Percentiles rank a stretch among this genome's conserved stretches.
Evolutionary conservation across 37 sponge, comb jelly and placozoan species (phyloP).

Genomic region (Beroe ovata): DNA sequence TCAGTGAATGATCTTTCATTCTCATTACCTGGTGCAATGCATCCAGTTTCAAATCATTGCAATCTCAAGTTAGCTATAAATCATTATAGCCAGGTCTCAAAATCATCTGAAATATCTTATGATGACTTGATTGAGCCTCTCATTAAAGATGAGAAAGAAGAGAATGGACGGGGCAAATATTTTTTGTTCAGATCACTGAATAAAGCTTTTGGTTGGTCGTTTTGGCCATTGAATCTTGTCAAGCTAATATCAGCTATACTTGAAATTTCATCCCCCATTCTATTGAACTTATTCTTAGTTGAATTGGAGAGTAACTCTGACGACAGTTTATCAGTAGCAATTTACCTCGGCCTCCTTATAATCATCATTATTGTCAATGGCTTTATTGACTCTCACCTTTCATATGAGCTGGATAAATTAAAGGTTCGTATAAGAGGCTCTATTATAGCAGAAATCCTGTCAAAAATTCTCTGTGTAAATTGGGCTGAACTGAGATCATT

Average conservation of each 20-base stretch:
- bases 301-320: conserved; percentile 27
- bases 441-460: conserved; percentile 81
- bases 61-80: conserved; percentile 19
- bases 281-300: conserved; percentile 74
- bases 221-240: conserved; percentile 91
- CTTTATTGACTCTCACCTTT: conserved; percentile 51
- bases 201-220: conserved; percentile 83
- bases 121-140: conserved; percentile 15
- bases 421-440: conserved; percentile 80
- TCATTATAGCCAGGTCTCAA: neutral
- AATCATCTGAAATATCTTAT: neutral
- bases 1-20: conserved; percentile 12
- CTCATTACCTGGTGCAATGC: neutral
- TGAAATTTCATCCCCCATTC: conserved; percentile 88
- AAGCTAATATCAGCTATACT: conserved; percentile 78
- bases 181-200: conserved; percentile 78
- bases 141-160: neutral
- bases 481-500: conserved; percentile 72
- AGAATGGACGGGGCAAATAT: neutral
- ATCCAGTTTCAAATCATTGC: conserved; percentile 27
- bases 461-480: conserved; percentile 82
- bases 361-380: neutral
- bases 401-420: conserved; percentile 81
- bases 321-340: neutral
- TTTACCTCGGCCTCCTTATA: conserved; percentile 23